Base-by-base conservation (phyloP, 2,797 vertebrate species). In the Carapus acus region DNA sequence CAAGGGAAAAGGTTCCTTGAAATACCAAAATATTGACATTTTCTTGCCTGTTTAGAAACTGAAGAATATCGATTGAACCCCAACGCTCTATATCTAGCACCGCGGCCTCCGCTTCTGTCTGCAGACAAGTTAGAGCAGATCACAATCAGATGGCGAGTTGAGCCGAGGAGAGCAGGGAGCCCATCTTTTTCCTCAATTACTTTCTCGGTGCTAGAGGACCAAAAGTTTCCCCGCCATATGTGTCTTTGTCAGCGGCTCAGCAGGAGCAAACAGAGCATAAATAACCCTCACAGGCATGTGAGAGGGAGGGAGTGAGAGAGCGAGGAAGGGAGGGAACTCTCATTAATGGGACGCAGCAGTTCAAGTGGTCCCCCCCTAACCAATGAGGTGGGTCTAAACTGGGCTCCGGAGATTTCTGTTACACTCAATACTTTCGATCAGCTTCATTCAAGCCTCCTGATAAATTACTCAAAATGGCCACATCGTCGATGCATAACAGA, bases 401-500 rank as follows among this genome's bases (percentile, higher is more conserved):
- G 11, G 31, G 31, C 31, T 33, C 31, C 31, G 14, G 31, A 33
- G 31, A 9, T 3, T 33, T 33, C 11, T 33, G 6, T 29, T 17
- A 6, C 9, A 2, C 19, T 14, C 44, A 31, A 20, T 46, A 18
- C 33, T 5, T 31, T 16, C 42, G 27, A 37, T 51, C 41, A 14
- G 24, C 8, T 21, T 19, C 24, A 21, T 48, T 36, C 43, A 47
- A 29, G 11, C 11, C 37, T 21, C 41, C 24, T 20, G 39, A 43
- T 48, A 34, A 8, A 46, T 16, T 17, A 41, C 13, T 11, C 8
- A 3, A 33, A 33, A 33, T 3, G 31, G 14, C 12, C 6, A 31
- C 45, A 27, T 14, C 19, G 20, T 37, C 49, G 23, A 33, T n/a
- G 17, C 11, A 6, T n/a, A 50, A 31, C 34, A 44, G n/a, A 38